A percentile compares a stretch with the other conserved stretches of the same genome.
These are phyloP conservation scores for Acanthopleura granulata DNA, from an alignment of 2,888 invertebrate genomes.

Conservation along the genomic window DNA sequence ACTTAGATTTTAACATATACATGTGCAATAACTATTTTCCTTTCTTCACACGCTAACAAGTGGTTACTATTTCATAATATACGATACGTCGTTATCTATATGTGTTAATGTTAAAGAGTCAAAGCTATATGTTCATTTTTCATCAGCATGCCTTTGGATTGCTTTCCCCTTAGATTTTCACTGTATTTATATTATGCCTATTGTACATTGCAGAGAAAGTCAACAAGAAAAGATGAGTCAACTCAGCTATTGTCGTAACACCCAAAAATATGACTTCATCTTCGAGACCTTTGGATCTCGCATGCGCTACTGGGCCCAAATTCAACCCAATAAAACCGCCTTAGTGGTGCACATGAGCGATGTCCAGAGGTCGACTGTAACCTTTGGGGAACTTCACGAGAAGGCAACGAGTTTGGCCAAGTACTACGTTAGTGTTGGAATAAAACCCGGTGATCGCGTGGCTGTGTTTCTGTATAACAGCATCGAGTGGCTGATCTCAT, in stretches of 20 bases:
- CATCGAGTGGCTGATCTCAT: slow-evolving; percentile 5
- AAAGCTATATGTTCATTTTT: too few species aligned
- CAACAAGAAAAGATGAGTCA: not conserved
- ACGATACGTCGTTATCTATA: too few species aligned
- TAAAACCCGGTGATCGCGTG: slow-evolving; percentile 18
- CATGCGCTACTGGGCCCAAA: not conserved
- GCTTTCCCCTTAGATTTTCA: too few species aligned
- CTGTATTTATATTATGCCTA: too few species aligned
- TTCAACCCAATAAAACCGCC: slow-evolving; percentile 19
- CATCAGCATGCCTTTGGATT: too few species aligned
- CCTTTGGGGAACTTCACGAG: slow-evolving; percentile 14
- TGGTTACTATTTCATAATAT: too few species aligned
- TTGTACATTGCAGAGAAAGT: too few species aligned
- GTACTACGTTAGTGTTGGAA: not conserved
- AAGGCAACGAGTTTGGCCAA: slow-evolving; percentile 16
- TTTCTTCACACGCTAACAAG: too few species aligned
- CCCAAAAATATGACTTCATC: not conserved
- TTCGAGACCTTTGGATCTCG: not conserved
- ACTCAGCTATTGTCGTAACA: not conserved
- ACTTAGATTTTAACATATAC: too few species aligned
- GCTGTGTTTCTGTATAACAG: slow-evolving; percentile 13
- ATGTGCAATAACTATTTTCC: too few species aligned
- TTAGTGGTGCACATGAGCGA: not conserved
- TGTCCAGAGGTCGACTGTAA: slow-evolving; percentile 3
- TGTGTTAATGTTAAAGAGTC: too few species aligned